Percentiles rank a stretch among this genome's conserved stretches.
These are phyloP conservation scores for Drosophila pseudoobscura DNA, from an alignment of 1,140 invertebrate genomes.

Conservation along the genomic window DNA sequence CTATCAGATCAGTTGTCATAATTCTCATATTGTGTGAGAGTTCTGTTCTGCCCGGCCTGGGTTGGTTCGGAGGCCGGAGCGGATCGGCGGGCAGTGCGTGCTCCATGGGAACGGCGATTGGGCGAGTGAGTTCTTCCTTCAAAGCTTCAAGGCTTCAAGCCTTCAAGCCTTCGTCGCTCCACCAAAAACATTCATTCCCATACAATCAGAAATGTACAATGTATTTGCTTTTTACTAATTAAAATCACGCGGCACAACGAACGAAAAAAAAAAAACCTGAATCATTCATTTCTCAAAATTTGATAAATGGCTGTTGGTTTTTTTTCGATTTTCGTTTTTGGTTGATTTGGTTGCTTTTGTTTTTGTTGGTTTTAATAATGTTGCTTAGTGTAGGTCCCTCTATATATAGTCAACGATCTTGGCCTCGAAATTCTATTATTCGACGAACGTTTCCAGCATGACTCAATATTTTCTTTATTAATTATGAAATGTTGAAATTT, in stretches of 20 bases:
- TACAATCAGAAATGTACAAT: slow-evolving; percentile 28
- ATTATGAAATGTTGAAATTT: slow-evolving; percentile 21
- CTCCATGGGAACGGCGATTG: slow-evolving; percentile 58
- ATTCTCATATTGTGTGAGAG: slow-evolving; percentile 74
- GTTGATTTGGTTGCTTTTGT: slow-evolving; percentile 7
- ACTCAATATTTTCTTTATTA: slow-evolving; percentile 37
- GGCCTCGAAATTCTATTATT: slow-evolving; percentile 60
- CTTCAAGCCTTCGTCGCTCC: slow-evolving; percentile 6
- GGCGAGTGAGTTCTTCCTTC: slow-evolving; percentile 3
- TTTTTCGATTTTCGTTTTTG: slow-evolving; percentile 8
- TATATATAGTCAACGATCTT: slow-evolving; percentile 44
- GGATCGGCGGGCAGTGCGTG: slow-evolving; percentile 12
- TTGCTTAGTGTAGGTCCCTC: not conserved
- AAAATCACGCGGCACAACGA: slow-evolving; percentile 50
- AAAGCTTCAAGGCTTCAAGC: slow-evolving; percentile 14
- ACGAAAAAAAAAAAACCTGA: slow-evolving; percentile 45
- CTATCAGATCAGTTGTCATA: slow-evolving; percentile 81
- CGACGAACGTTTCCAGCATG: slow-evolving; percentile 31
- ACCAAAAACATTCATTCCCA: slow-evolving; percentile 7
- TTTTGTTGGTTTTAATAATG: slow-evolving; percentile 15
- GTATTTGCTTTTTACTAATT: slow-evolving; percentile 73
- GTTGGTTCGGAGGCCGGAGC: not conserved
- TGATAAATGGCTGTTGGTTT: slow-evolving; percentile 66
- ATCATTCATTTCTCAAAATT: slow-evolving; percentile 79
- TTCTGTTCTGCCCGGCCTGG: not conserved